phyloP scores from a whole-genome alignment of 2,113 vertebrate species.

The Hemichromis elongatus region DNA sequence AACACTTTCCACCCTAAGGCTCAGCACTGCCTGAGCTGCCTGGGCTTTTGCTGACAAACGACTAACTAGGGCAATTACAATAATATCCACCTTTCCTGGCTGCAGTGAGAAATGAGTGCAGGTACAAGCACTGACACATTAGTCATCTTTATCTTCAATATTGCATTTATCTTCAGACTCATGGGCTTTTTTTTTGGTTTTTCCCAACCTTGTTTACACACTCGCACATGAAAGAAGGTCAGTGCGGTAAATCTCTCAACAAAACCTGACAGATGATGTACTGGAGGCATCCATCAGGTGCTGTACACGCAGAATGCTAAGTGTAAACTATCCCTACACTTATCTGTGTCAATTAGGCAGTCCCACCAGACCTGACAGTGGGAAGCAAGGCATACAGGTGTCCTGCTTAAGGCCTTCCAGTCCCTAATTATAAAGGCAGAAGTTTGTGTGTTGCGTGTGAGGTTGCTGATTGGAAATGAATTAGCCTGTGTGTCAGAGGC shows the following conservation, averaged over 20 bases:
- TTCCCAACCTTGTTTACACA: slow-evolving; percentile 32
- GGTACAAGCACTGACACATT: slow-evolving; percentile 58
- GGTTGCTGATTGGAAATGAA: slow-evolving; percentile 65
- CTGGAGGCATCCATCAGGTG: slow-evolving; percentile 33
- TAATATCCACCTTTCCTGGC: slow-evolving; percentile 62
- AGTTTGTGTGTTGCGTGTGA: slow-evolving; percentile 29
- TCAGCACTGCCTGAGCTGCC: slow-evolving; percentile 19
- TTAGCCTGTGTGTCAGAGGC: slow-evolving; percentile 68
- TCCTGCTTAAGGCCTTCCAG: slow-evolving; percentile 11
- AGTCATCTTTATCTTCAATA: slow-evolving; percentile 26
- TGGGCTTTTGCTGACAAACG: slow-evolving; percentile 48
- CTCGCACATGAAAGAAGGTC: slow-evolving; percentile 28
- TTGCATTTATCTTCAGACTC: slow-evolving; percentile 27
- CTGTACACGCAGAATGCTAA: slow-evolving; percentile 16
- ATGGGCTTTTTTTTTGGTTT: neutral
- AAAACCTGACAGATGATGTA: slow-evolving; percentile 9
- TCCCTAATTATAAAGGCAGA: slow-evolving; percentile 35
- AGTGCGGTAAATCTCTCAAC: slow-evolving; percentile 19
- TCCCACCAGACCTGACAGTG: neutral
- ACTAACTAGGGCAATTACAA: slow-evolving; percentile 59
- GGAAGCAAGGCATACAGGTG: slow-evolving; percentile 31
- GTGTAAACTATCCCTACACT: neutral
- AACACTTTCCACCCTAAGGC: slow-evolving; percentile 26
- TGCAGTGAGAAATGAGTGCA: slow-evolving; percentile 38
- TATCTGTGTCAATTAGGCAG: neutral